Base-by-base conservation (phyloP, 2,797 vertebrate species). In the Aplochiton taeniatus region DNA sequence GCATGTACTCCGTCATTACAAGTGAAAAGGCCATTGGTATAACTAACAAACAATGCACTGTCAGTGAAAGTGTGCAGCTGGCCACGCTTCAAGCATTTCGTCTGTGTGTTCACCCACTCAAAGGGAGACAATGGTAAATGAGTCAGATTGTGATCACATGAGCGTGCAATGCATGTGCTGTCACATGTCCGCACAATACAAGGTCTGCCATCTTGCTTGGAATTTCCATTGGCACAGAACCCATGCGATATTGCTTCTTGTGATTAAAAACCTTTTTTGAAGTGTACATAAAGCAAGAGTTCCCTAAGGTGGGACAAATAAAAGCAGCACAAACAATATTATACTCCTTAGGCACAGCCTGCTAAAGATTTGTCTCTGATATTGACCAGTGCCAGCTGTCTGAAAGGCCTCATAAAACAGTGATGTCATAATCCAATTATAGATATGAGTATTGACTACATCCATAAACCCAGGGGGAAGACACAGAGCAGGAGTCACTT, bases 31-130 rank as follows among this genome's bases (percentile, higher is more conserved):
- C 74, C 71, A 75, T 31, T 60, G 74, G 52, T 81, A 56, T 75
- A 60, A 76, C 78, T 81, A 43, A 43, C 65, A 68, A 70, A 79
- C 83, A 83, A 68, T 50, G 72, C 63, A 45, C 45, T 43, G 57
- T 75, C 13, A 11, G 12, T 19, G 44, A 77, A 69, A 71, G 81
- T 61, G 50, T 62, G 18, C 50, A 13, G 69, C 60, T 68, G 75
- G 73, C 74, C 72, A 69, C 55, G 62, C 68, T 69, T 80, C 72
- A 73, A 19, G 73, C 62, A 1, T 43, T 72, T 31, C 20, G 49
- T 66, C 53, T 41, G 48, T 62, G 48, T 20, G 11, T 47, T 55
- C 58, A 58, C 51, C 62, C 56, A 58, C 77, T 70, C 61, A 61
- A 49, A n/a, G 7, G 12, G 11, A 20, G 54, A 74, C 69, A 82